These are phyloP conservation scores for Myopa tessellatipennis DNA, from an alignment of 2,888 invertebrate genomes.

Conservation along the genomic window DNA sequence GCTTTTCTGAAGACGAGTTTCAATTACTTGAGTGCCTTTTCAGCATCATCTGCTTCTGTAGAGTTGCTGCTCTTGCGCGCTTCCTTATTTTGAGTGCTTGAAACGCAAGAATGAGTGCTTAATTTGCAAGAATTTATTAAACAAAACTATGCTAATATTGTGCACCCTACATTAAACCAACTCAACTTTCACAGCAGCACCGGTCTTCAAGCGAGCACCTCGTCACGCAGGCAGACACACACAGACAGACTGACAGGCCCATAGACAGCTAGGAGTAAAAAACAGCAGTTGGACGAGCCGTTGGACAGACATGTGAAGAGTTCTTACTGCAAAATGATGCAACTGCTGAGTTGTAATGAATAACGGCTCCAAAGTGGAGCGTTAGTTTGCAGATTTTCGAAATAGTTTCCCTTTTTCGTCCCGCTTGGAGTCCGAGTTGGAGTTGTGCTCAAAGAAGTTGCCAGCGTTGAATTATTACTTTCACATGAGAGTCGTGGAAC, in stretches of 20 bases:
- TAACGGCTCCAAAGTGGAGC: neutral
- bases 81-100: neutral
- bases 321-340: neutral
- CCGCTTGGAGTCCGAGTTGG: too few relatives aligned
- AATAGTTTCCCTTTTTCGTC: neutral
- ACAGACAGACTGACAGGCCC: too few relatives aligned
- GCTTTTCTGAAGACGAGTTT: neutral
- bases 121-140: too few relatives aligned
- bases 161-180: too few relatives aligned
- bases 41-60: neutral
- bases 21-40: neutral
- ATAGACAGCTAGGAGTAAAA: too few relatives aligned
- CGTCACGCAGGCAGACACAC: too few relatives aligned
- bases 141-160: too few relatives aligned
- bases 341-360: neutral
- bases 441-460: neutral
- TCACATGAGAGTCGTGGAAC: neutral
- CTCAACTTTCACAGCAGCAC: too few relatives aligned
- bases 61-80: neutral
- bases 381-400: neutral
- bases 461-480: conserved; percentile 13
- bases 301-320: conserved; percentile 5
- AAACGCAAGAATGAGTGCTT: too few relatives aligned
- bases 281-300: too few relatives aligned
- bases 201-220: too few relatives aligned